A percentile compares a stretch with the other conserved stretches of the same genome.
Evolutionary conservation across 2,888 invertebrate genomes (phyloP).

Genomic region (Pardosa pseudoannulata): DNA sequence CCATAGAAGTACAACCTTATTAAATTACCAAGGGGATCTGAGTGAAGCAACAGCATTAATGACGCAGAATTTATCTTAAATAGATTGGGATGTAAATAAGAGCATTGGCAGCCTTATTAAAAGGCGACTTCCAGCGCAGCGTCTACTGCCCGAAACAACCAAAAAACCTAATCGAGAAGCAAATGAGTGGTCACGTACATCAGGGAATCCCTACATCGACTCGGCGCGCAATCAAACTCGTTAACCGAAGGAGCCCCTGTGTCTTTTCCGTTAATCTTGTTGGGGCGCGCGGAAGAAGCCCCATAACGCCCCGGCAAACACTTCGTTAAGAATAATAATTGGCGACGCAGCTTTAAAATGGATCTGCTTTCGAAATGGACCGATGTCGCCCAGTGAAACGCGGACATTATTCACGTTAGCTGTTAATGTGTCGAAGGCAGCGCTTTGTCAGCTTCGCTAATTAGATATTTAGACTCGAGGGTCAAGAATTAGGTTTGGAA

Average conservation of each 20-base stretch:
- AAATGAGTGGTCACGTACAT: neutral
- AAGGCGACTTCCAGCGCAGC: no score
- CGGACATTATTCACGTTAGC: no score
- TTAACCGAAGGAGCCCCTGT: neutral
- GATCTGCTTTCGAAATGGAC: neutral
- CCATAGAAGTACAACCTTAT: no score
- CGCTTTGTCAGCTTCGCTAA: constrained; percentile 2
- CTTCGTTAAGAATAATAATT: constrained; percentile 17
- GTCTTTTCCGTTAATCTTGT: neutral
- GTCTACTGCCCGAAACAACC: no score
- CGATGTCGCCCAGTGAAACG: no score
- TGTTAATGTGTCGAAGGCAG: neutral
- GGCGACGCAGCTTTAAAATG: neutral
- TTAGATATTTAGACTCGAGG: constrained; percentile 1
- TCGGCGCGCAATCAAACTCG: neutral
- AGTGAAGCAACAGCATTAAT: no score
- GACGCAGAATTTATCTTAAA: no score
- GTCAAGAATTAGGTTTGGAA: no score
- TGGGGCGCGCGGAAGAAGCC: constrained; percentile 3
- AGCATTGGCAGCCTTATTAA: no score
- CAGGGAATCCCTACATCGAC: neutral
- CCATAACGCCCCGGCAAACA: neutral
- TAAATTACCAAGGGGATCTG: no score
- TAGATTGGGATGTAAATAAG: no score
- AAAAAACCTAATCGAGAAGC: neutral